Base-by-base conservation (phyloP, 2,888 invertebrate species). In the Tortricodes alternella region DNA sequence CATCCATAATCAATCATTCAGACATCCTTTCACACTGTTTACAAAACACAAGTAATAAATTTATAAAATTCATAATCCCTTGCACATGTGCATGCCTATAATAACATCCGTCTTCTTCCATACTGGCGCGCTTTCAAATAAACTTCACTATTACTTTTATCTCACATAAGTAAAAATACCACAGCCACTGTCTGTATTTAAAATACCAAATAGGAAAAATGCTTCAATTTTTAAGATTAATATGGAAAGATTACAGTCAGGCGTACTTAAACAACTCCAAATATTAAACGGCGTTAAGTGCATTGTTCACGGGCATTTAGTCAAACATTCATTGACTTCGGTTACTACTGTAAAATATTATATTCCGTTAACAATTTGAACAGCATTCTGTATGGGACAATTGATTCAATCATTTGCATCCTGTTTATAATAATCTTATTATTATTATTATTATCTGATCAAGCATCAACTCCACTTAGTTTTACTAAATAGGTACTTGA, bases 151-250 rank as follows among this genome's bases (percentile, higher is more conserved):
- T 76, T 83, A 80, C 83, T 75, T 66, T 80, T 83, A 83, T 75
- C 74, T 85, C 85, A 86, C 80, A 80, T 86, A 88, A 86, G 87
- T 89, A 85, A 89, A 88, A 82, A 89, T 89, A 90, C 90, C 90
- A 90, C 90, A 90, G 90, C 90, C 90, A 90, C 89, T 87, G 87
- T 88, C 89, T 89, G 89, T 90, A 89, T 89, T 88, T 84, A 89
- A 86, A 89, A 89, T 89, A 89, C 89, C 90, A 83, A 90, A 89
- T 89, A 89, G 89, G 88, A 89, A 88, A 82, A 89, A 89, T 88
- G 89, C 87, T 84, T 81, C 67, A 75, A 85, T 74, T 80, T 80
- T 71, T 82, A 83, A 83, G 79, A 86, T 80, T 80, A 81, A 76
- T 80, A 79, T 80, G 83, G 85, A 85, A 87, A 87, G 76, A 81